Evolutionary conservation across 2,797 vertebrate genomes (phyloP), one percentile per base, ranked within the genome.

Genomic region (Pangasius mekongensis): DNA sequence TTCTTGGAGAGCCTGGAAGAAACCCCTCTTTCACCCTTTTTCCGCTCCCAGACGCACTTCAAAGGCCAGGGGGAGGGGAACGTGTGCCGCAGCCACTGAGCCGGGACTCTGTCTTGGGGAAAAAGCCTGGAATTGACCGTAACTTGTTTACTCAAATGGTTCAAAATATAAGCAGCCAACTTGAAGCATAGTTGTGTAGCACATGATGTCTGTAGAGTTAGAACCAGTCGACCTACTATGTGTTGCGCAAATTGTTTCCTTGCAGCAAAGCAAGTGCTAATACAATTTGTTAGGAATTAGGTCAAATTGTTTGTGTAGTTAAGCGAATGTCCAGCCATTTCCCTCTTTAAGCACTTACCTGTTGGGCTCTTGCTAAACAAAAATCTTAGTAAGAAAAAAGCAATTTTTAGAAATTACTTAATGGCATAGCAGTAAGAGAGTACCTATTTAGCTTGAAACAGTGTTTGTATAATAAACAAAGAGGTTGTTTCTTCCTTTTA

Each of bases 1-100:
- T 87, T 67, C 86, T 88, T 85, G 84, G 74, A 89, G 82, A 67
- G 39, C 27, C 81, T 86, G 54, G 43, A 89, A 89, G 89, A 90
- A 89, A 91, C 81, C 82, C 89, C 83, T 89, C 90, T 91, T 89
- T 92, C 66, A 85, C 67, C 49, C 84, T 69, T 89, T 89, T 90
- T 88, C 84, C 71, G 56, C 88, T 92, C 54, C 30, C 84, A 87
- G 86, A 49, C 83, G 30, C 87, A 91, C 90, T 88, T 89, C 87
- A 92, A 90, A 91, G 76, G 71, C 33, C 81, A 77, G 58, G 77
- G 62, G 84, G 80, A 76, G 76, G 84, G 73, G 49, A 74, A 66
- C 73, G 66, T 89, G 84, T 89, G 87, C 84, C 81, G 3, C 56
- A 64, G 71, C 33, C 86, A 88, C 62, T 86, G 71, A 87, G 47